These are phyloP conservation scores for Epinephelus cyanopodus DNA, from an alignment of 2,113 vertebrate genomes.

Conservation along the genomic window DNA sequence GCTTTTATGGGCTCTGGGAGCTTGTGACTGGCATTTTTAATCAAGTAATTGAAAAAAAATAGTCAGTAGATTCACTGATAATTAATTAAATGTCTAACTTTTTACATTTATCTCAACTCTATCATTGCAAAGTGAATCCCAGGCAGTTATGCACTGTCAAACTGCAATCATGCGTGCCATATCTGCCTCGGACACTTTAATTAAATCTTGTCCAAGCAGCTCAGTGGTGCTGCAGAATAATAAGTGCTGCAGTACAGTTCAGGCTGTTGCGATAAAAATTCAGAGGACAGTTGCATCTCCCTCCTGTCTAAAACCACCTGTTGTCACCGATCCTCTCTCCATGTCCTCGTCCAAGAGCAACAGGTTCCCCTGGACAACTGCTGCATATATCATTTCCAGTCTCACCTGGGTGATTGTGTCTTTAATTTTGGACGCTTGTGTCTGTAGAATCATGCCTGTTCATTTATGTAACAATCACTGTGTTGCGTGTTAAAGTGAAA, in stretches of 20 bases:
- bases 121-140: neutral
- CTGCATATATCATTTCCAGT: neutral
- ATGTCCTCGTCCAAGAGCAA: slow-evolving; percentile 14
- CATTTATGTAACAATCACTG: neutral
- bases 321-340: neutral
- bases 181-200: neutral
- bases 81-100: neutral
- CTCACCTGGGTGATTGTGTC: neutral
- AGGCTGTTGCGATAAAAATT: neutral
- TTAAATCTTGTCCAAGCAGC: neutral
- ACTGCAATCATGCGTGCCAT: neutral
- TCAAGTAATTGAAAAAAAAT: neutral
- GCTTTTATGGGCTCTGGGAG: neutral
- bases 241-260: neutral
- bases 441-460: neutral
- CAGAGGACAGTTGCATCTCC: neutral
- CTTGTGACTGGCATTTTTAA: neutral
- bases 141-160: neutral
- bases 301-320: slow-evolving; percentile 18
- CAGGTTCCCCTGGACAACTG: slow-evolving; percentile 20
- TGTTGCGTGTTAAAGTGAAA: neutral
- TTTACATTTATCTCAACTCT: neutral
- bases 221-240: slow-evolving; percentile 1
- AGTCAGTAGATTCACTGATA: neutral
- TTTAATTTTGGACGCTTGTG: neutral